Conservation (phyloP, 2,888 invertebrate species). For the Cheilosia urbana region DNA sequence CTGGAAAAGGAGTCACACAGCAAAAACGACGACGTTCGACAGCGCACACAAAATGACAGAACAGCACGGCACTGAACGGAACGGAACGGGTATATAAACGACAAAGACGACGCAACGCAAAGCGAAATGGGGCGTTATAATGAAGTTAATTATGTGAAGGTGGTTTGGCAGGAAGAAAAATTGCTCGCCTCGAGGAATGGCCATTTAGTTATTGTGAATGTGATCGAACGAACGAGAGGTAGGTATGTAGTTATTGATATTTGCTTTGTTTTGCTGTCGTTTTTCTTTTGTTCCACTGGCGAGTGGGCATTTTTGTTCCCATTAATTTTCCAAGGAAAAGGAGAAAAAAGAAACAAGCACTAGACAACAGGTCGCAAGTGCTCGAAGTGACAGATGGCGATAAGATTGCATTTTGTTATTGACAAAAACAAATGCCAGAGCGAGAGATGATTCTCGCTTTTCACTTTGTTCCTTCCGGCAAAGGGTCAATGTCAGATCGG, state of each 20-base stretch:
- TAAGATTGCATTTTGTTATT: slow-evolving; percentile 38
- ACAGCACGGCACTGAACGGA: slow-evolving; percentile 39
- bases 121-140: slow-evolving; percentile 71
- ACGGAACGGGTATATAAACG: slow-evolving; percentile 8
- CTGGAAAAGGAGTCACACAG: slow-evolving; percentile 71
- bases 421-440: neutral
- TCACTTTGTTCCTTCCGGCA: slow-evolving; percentile 40
- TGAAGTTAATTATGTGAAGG: slow-evolving; percentile 76
- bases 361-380: slow-evolving; percentile 22
- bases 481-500: slow-evolving; percentile 31
- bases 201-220: slow-evolving; percentile 36
- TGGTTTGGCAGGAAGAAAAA: slow-evolving; percentile 74
- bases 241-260: slow-evolving; percentile 55
- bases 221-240: slow-evolving; percentile 6
- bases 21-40: slow-evolving; percentile 27
- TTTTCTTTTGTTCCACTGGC: neutral
- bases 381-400: slow-evolving; percentile 52
- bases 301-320: slow-evolving; percentile 1
- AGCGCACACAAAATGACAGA: slow-evolving; percentile 56
- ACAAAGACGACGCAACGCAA: slow-evolving; percentile 36
- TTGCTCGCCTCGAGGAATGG: slow-evolving; percentile 58
- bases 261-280: slow-evolving; percentile 39
- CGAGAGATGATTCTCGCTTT: neutral
- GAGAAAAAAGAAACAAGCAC: neutral
- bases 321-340: slow-evolving; percentile 8